phyloP scores from a whole-genome alignment of 2,113 vertebrate genomes.

The Mobula hypostoma region DNA sequence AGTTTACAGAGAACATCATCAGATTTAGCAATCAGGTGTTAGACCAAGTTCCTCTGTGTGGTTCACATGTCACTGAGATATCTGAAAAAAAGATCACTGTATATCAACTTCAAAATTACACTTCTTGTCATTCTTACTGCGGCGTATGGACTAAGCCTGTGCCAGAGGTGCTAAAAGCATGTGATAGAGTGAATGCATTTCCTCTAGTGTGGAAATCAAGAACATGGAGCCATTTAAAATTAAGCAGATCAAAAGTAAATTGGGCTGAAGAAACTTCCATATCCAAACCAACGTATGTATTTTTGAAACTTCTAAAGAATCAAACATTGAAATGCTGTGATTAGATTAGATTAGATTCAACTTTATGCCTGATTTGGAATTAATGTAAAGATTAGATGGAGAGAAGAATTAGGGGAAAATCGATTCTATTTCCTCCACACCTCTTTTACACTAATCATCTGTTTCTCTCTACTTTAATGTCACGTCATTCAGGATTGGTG shows the following conservation, averaged over 20 bases:
- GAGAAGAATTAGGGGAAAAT: neutral
- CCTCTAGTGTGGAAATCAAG: neutral
- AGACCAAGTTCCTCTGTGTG: too few species aligned
- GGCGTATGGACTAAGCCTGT: too few species aligned
- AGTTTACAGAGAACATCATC: too few species aligned
- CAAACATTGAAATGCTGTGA: neutral
- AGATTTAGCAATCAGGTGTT: too few species aligned
- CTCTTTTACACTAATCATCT: neutral
- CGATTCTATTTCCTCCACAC: neutral
- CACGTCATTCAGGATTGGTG: neutral
- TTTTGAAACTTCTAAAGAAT: neutral
- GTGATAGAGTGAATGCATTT: neutral
- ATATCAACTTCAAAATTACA: too few species aligned
- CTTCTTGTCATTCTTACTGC: too few species aligned
- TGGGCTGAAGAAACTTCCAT: neutral
- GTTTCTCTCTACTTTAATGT: neutral
- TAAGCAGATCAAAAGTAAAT: neutral
- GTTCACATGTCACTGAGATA: too few species aligned
- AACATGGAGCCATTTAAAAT: neutral
- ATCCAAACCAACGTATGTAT: neutral
- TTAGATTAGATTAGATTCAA: too few species aligned
- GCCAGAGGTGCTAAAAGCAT: too few species aligned
- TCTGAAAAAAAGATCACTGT: too few species aligned
- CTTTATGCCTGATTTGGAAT: neutral
- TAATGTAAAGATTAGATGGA: neutral